These are phyloP conservation scores for Allygus modestus DNA, from an alignment of 2,888 invertebrate species.

Conservation along the genomic window DNA sequence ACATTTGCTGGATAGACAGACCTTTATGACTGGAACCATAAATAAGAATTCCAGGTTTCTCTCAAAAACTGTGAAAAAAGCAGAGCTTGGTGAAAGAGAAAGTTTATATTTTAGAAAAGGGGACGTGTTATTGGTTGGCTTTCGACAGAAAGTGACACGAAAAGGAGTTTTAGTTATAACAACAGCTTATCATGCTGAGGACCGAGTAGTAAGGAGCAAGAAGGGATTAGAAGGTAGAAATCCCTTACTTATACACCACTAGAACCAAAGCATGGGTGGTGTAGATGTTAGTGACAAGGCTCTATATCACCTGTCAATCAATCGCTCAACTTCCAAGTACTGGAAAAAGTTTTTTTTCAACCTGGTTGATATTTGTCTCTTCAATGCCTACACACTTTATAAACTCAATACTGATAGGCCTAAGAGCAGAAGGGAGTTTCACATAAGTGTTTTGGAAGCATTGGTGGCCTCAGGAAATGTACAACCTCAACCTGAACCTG, in stretches of 20 bases:
- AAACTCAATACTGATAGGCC: too few species aligned
- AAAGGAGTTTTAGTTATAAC: constrained; percentile 8
- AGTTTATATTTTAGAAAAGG: constrained; percentile 16
- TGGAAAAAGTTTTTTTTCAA: too few species aligned
- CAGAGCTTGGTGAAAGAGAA: constrained; percentile 3
- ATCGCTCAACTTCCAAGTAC: constrained; percentile 1
- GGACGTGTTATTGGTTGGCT: constrained; percentile 14
- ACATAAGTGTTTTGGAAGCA: constrained; percentile 1
- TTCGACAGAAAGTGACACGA: neutral
- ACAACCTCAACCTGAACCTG: neutral
- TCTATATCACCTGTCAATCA: neutral
- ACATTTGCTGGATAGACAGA: neutral
- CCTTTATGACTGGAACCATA: constrained; percentile 4
- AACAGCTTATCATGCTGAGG: constrained; percentile 23
- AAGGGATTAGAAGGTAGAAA: constrained; percentile 10
- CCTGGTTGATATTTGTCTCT: constrained; percentile 8
- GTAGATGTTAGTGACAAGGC: too few species aligned
- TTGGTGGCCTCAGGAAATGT: constrained; percentile 2
- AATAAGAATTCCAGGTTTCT: constrained; percentile 21
- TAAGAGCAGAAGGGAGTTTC: too few species aligned
- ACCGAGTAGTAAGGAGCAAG: constrained; percentile 11
- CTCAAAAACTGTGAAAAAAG: neutral
- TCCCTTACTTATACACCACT: neutral
- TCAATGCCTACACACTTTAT: constrained; percentile 23
- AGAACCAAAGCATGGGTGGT: too few species aligned